Conservation (phyloP, 2,113 vertebrate species). For the Xenopus borealis region DNA sequence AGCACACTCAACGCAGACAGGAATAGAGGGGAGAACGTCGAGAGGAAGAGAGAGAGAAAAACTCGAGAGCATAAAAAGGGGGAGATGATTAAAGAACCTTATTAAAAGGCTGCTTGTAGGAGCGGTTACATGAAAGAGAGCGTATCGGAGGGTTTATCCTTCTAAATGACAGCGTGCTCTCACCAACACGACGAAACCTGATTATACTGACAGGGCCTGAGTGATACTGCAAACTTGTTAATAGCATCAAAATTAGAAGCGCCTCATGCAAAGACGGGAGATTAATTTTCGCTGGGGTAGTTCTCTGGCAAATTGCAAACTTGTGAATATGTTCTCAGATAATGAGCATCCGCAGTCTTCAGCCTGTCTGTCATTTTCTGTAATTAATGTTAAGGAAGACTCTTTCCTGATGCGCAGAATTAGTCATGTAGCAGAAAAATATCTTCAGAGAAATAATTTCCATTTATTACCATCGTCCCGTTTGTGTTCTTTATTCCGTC, state of each 20-base stretch:
- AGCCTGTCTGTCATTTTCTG: conserved; percentile 99
- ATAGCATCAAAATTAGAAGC: conserved; percentile 99
- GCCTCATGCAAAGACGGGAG: conserved; percentile 99
- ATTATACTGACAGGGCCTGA: conserved; percentile 99
- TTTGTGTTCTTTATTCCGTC: conserved; percentile 99
- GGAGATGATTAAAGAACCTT: conserved; percentile 98
- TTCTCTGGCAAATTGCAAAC: conserved; percentile 99
- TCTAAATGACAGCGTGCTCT: conserved; percentile 98
- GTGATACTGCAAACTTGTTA: conserved; percentile 99
- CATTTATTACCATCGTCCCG: conserved; percentile 99
- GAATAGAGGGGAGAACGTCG: conserved; percentile 69
- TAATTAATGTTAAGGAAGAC: conserved; percentile 99
- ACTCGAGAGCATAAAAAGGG: conserved; percentile 54
- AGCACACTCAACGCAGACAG: conserved; percentile 80
- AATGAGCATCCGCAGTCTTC: conserved; percentile 99
- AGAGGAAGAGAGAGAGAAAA: conserved; percentile 39
- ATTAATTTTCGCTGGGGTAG: conserved; percentile 99
- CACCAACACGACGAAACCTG: conserved; percentile 96
- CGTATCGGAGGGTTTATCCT: conserved; percentile 98
- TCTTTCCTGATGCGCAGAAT: conserved; percentile 99
- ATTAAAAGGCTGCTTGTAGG: conserved; percentile 99
- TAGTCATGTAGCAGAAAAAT: conserved; percentile 99
- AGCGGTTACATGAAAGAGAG: conserved; percentile 93
- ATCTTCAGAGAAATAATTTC: conserved; percentile 99
- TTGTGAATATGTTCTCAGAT: conserved; percentile 99